Base-by-base conservation (phyloP, 2,113 vertebrate genomes). In the Nettapus auritus region DNA sequence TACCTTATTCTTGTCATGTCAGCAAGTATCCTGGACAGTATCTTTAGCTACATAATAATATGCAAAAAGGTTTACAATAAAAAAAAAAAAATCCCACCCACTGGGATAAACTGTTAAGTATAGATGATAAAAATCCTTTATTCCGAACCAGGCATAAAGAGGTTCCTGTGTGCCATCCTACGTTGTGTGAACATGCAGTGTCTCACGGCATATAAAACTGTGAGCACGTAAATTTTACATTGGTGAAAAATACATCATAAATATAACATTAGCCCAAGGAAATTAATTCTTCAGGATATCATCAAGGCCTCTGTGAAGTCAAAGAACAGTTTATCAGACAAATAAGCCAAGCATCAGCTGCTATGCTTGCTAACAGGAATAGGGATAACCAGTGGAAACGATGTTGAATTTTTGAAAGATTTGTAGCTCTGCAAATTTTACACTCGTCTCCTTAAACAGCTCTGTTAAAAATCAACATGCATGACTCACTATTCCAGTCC, bases 1-100 rank as follows among this genome's bases (percentile, higher is more conserved):
- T 9, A 15, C 52, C 59, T 9, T 33, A 21, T 77, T 79, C 7
- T 53, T 44, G 9, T 53, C 16, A 42, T 88, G 52, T 46, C 52
- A 67, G 22, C 29, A 75, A 62, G 66, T 52, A 95, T 52, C n/a
- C 33, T 82, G 62, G 40, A 29, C 18, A 69, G 31, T 82, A 93
- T 86, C 94, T 96, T 94, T 55, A 88, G 71, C 73, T 75, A 83
- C 82, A 81, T 90, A 90, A 78, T 44, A 79, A 56, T 21, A 81
- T 73, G 50, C 2, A 5, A 78, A 91, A 86, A 11, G 16, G 33
- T 86, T 88, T 75, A 44, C 4, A 13, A n/a, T 13, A 8, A 29
- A 90, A 75, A 78, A 38, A 55, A 59, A 66, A 52, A 74, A 57
- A 60, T 48, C 52, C 64, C 56, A 60, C 68, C 28, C 38, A 81